Conservation (phyloP, 2,113 vertebrate genomes). For the Silurus glanis region DNA sequence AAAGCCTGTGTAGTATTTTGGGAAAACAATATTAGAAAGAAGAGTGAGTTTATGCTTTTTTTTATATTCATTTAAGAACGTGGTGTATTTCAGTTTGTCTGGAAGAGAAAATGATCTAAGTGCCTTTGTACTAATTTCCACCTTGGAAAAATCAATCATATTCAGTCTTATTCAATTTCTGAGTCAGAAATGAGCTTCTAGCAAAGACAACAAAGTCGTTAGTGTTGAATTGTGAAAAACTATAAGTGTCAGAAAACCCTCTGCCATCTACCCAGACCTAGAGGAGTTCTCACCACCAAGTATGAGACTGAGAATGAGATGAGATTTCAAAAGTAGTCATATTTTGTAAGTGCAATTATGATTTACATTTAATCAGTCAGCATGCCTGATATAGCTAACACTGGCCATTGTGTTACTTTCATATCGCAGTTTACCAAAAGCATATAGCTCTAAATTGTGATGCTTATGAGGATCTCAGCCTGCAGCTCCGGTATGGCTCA, state of each 20-base stretch:
- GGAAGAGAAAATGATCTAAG: background rate
- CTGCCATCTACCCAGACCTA: background rate
- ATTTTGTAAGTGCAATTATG: background rate
- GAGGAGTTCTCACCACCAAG: background rate
- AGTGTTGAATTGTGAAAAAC: conserved; percentile 13
- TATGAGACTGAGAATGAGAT: no score
- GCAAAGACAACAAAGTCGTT: conserved; percentile 4
- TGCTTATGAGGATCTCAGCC: background rate
- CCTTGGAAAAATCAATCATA: background rate
- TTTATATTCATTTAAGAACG: conserved; percentile 4
- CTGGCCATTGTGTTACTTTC: background rate
- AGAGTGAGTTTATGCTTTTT: background rate
- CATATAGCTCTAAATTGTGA: background rate
- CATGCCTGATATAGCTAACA: background rate
- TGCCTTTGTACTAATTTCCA: background rate
- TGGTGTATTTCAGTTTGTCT: background rate
- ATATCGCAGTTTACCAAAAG: background rate
- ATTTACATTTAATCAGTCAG: background rate
- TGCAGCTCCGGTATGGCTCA: background rate
- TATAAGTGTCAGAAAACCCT: background rate
- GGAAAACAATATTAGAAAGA: conserved; percentile 14
- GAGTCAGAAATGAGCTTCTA: background rate
- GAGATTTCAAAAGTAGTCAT: background rate
- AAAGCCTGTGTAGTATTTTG: background rate
- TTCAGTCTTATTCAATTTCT: conserved; percentile 4